Evolutionary conservation across 2,113 vertebrate genomes (phyloP), one percentile per base, ranked within the genome.

Genomic region (Leucosticte australis): DNA sequence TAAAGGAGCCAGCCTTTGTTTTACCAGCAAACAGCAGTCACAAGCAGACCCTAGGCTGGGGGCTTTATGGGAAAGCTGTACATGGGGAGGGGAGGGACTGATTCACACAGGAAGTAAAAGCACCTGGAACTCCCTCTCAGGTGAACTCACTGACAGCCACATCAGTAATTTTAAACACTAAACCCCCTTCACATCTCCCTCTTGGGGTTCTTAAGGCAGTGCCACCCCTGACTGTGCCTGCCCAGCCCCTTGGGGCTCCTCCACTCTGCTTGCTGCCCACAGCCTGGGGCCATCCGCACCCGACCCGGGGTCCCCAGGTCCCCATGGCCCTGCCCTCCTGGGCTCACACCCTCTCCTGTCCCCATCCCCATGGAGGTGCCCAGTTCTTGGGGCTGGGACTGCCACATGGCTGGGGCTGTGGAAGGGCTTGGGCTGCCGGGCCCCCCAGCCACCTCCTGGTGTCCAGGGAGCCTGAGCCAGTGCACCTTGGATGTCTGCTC

Each of bases 1-100:
- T 13, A 26, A 90, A 90, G 57, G 31, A 76, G 13, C 5, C 24
- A 71, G 5, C 27, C 13, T 5, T 4, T 10, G 37, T 31, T 65
- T 14, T 8, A 42, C 2, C 44, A 73, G 56, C 33, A 53, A 15
- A 22, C 37, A 89, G 41, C 27, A 77, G 20, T 0, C 59, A 64
- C 13, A 73, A 20, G 4, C 2, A 83, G 10, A 26, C 2, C 5
- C 3, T 3, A 28, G 49, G 18, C 19, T 26, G 14, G 7, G 8
- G 11, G 3, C 42, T 79, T 49, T 16, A 23, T 27, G 27, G 33
- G 39, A 77, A 52, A 92, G 24, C 21, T 44, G 6, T 4, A 11
- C 42, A 8, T 47, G 63, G 39, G 30, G 64, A 62, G 56, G 7
- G 24, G 3, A 67, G 7, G 24, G 3, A 67, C n/a, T 50, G 27